Percentiles rank a stretch among this genome's conserved stretches.
These are phyloP conservation scores for Mohoua ochrocephala DNA, from an alignment of 2,113 vertebrate genomes.

Conservation along the genomic window DNA sequence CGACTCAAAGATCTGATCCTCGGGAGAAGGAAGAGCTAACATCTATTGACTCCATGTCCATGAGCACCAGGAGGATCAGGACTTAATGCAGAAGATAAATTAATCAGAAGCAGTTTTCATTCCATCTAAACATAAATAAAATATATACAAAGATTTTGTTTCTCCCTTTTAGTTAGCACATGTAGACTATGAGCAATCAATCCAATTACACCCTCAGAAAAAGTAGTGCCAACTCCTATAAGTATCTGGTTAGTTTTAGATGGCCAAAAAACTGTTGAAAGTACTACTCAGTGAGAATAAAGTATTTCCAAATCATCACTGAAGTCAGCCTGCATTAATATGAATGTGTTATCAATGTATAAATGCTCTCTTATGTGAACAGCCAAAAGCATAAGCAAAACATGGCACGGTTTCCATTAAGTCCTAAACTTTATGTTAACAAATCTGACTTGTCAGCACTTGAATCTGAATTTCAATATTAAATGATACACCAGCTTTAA, in stretches of 20 bases:
- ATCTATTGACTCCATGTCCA: background rate
- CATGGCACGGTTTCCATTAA: background rate
- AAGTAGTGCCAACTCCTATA: background rate
- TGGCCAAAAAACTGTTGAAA: background rate
- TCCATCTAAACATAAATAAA: background rate
- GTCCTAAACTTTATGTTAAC: background rate
- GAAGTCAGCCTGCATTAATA: background rate
- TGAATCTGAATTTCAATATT: background rate
- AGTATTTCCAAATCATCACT: background rate
- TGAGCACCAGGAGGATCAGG: background rate
- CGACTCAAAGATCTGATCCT: background rate
- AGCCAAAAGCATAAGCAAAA: background rate
- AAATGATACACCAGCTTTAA: background rate
- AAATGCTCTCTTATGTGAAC: background rate
- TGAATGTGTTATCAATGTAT: background rate
- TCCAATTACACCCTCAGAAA: background rate
- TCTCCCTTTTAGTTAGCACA: background rate
- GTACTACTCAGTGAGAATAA: background rate
- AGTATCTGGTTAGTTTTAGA: background rate
- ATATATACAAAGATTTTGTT: background rate
- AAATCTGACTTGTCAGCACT: background rate
- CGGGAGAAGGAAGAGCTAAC: background rate
- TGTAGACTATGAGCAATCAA: background rate
- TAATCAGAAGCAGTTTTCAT: background rate
- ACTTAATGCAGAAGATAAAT: background rate